A percentile compares a stretch with the other conserved stretches of the same genome.
Conservation (phyloP, 2,797 vertebrate genomes). For the Corythornis leucogaster region DNA sequence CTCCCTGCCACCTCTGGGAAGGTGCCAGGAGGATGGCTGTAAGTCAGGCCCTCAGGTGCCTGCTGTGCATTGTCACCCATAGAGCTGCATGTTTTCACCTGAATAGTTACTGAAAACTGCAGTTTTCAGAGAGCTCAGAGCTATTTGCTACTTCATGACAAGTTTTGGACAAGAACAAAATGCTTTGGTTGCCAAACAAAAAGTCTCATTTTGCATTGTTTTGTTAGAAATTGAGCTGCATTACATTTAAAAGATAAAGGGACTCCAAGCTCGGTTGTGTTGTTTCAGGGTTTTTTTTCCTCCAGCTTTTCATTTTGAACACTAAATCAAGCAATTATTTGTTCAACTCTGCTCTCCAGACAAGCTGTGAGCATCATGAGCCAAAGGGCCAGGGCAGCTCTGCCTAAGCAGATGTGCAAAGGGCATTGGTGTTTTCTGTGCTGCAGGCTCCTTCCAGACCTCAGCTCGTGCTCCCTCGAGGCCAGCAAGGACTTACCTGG, state of each 20-base stretch:
- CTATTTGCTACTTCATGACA: background rate
- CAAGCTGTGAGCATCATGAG: background rate
- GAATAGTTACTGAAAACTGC: constrained; percentile 39
- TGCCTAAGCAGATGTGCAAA: background rate
- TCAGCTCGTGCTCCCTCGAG: fast-evolving
- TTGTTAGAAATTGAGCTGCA: background rate
- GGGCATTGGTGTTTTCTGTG: background rate
- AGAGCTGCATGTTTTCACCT: background rate
- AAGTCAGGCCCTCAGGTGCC: constrained; percentile 22
- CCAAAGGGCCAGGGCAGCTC: background rate
- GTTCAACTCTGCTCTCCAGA: constrained; percentile 27
- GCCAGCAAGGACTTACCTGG: background rate
- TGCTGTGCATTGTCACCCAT: background rate
- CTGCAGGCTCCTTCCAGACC: background rate
- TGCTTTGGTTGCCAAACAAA: constrained; percentile 19
- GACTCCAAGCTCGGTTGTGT: background rate
- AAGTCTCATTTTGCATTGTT: constrained; percentile 10
- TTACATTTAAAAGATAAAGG: constrained; percentile 2
- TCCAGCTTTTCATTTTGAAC: constrained; percentile 22
- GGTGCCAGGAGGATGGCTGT: background rate
- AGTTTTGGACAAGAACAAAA: constrained; percentile 20
- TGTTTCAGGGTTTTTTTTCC: background rate
- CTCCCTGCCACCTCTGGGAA: background rate
- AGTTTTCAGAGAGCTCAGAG: background rate
- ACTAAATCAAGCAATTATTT: constrained; percentile 44